phyloP scores from a whole-genome alignment of 2,113 vertebrate species.

The Patagioenas fasciata region DNA sequence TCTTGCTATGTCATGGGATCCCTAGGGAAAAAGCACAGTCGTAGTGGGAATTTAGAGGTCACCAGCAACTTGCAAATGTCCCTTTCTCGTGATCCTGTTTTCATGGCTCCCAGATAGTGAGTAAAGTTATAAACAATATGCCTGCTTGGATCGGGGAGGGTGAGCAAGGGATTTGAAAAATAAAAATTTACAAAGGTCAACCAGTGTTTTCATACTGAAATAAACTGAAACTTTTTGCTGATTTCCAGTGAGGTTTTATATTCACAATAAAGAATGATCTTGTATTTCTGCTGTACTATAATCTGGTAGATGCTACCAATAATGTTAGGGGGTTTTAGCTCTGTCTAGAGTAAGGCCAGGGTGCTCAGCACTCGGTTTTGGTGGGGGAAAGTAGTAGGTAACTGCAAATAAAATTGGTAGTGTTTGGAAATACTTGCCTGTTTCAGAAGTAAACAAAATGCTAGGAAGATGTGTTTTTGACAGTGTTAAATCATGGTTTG shows the following conservation, averaged over 20 bases:
- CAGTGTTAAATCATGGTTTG: not conserved
- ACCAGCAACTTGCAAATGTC: not conserved
- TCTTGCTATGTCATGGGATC: conserved; percentile 19
- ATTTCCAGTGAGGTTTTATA: not conserved
- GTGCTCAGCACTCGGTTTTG: not conserved
- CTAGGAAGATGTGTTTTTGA: not conserved
- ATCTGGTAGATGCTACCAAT: not conserved
- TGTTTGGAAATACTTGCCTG: not conserved
- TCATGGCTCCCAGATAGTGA: not conserved
- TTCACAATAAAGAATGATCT: not conserved
- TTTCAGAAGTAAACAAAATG: not conserved
- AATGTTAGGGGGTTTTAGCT: not conserved
- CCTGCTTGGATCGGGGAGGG: not conserved
- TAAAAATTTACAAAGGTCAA: not conserved
- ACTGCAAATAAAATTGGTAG: not conserved
- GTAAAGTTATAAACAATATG: not conserved
- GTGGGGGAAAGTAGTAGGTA: not conserved
- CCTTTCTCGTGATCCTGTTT: conserved; percentile 32
- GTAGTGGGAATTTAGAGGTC: conserved; percentile 11
- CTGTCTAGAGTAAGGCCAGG: not conserved
- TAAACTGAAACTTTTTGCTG: not conserved
- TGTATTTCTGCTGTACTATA: not conserved
- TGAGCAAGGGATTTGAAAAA: not conserved
- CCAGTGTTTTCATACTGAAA: not conserved
- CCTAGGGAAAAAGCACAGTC: conserved; percentile 4